Evolutionary conservation across 2,888 invertebrate genomes (phyloP), one percentile per base, ranked within the genome.

Genomic region (Epirrhoe alternata): DNA sequence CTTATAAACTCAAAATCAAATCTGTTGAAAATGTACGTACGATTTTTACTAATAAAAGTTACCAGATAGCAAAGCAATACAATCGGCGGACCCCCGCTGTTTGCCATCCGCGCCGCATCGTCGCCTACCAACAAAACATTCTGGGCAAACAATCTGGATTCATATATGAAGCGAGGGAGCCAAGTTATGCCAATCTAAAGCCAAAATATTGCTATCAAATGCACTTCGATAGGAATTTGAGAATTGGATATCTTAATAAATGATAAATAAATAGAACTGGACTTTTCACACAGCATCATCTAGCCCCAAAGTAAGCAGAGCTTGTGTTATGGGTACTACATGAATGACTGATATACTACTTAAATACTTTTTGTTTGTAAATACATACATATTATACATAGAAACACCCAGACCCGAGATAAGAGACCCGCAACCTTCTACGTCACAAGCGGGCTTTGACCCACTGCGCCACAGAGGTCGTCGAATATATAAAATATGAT

Each of bases 41-140:
- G 4, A 38, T 38, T 38, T 35, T 12, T 38, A 38, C 38, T 17
- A 17, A 49, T 17, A 49, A n/a, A 24, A 50, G 17, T 50, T 50
- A 10, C 7, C 8, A 50, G 51, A 52, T 42, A 31, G 14, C 51
- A 52, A 47, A 17, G 53, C 52, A 47, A 6, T 4, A 16, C n/a
- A 5, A 42, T 10, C 30, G 52, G 17, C 30, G 16, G 50, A 51
- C 54, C 66, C 68, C 61, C 38, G 67, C 60, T 69, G 66, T 64
- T 61, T 62, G 70, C 62, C 12, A 33, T 52, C 54, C 47, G 63
- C 61, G 68, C 47, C 69, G 67, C 64, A 61, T 66, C 62, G 66
- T 55, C 71, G 67, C 71, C 69, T 67, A 57, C 63, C 71, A 71
- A 73, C 72, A 73, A 64, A 65, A 72, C 71, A 70, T 62, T 67